phyloP scores from a whole-genome alignment of 2,888 invertebrate genomes.

The Napeogenes inachia region DNA sequence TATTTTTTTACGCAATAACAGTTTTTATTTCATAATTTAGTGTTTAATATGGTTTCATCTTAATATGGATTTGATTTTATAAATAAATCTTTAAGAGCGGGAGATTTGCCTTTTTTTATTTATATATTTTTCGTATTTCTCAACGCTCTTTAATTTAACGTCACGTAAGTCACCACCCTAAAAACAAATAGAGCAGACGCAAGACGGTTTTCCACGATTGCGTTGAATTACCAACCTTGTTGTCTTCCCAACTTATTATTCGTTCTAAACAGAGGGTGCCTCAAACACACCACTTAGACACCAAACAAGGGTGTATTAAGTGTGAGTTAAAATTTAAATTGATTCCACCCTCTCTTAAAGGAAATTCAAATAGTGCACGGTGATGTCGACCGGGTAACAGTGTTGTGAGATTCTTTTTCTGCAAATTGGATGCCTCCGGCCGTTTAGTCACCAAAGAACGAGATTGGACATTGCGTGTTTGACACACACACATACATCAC shows the following conservation, averaged over 20 bases:
- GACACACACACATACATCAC: conserved; percentile 46
- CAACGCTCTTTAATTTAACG: conserved; percentile 3
- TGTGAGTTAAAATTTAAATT: conserved; percentile 78
- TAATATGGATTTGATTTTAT: neutral
- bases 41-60: no score
- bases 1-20: neutral
- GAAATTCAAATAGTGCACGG: conserved; percentile 75
- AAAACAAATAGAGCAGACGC: conserved; percentile 29
- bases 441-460: conserved; percentile 63
- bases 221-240: conserved; percentile 50
- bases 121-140: neutral
- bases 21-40: no score
- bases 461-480: conserved; percentile 37
- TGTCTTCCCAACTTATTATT: conserved; percentile 74
- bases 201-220: conserved; percentile 28
- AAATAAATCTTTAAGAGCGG: no score
- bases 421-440: conserved; percentile 74
- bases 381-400: conserved; percentile 69
- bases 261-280: conserved; percentile 72
- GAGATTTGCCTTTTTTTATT: neutral
- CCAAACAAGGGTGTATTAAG: conserved; percentile 78
- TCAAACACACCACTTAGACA: conserved; percentile 77
- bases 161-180: conserved; percentile 17
- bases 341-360: conserved; percentile 71
- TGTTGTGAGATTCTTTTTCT: conserved; percentile 73